Evolutionary conservation across 2,888 invertebrate species (phyloP), one percentile per base, ranked within the genome.

Genomic region (Hydraecia micacea): DNA sequence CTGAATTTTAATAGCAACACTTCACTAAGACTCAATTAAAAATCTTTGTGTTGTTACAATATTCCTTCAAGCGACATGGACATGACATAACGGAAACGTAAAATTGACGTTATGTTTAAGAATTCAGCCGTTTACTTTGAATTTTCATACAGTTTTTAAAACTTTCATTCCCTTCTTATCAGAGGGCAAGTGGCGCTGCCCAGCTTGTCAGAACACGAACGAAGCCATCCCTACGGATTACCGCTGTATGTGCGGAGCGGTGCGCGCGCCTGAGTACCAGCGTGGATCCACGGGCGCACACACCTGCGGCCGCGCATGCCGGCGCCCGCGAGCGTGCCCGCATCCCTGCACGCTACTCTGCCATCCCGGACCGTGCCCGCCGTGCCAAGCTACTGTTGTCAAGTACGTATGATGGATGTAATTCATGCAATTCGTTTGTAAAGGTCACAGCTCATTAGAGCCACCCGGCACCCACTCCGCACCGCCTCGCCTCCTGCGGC

Each of bases 291-390:
- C 97, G 79, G 97, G 98, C 18, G 99, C 99, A 0, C 99, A 99
- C 95, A 98, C 98, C 46, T 99, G 99, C 93, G 99, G 99, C 0
- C 98, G 98, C 86, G 96, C 98, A 0, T 99, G 99, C 92, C 97
- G 97, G n/a, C 97, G 97, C 21, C 90, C 97, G 86, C 92, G 97
- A 92, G 88, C 94, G 80, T 97, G 97, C 92, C 94, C 97, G 1
- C 98, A 98, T 91, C 97, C 97, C 0, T 99, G 99, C 94, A 98
- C 97, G 21, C 95, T 99, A 87, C 97, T 98, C 0, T 99, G 99
- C 92, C 99, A 99, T 94, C 99, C 99, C 0, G 99, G 99, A 0
- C 99, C 99, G 0, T 99, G 99, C 95, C 99, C 99, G 3, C 98
- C 98, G 0, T 99, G 99, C 91, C 97, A 97, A 87, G 98, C 98